These are phyloP conservation scores for Timema podura DNA, from an alignment of 2,888 invertebrate species.

Conservation along the genomic window DNA sequence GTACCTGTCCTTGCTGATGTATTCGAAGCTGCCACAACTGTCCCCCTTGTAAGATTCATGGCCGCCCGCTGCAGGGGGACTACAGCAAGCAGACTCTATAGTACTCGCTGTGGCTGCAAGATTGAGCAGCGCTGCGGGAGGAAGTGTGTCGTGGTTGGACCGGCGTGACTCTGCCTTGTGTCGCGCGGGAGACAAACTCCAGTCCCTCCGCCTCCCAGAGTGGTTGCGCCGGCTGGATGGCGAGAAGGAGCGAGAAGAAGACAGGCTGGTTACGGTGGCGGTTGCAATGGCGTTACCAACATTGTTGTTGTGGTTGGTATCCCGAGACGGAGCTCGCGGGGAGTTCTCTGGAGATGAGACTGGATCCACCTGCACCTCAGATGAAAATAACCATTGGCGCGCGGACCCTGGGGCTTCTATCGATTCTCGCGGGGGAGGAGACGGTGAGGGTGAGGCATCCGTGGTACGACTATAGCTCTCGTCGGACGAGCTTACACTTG, in stretches of 20 bases:
- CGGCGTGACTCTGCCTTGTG: conserved; percentile 22
- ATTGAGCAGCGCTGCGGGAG: conserved; percentile 56
- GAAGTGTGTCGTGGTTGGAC: conserved; percentile 38
- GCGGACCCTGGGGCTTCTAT: conserved; percentile 44
- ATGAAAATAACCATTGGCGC: conserved; percentile 58
- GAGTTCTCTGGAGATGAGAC: conserved; percentile 46
- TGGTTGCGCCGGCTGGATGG: conserved; percentile 37
- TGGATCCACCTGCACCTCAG: conserved; percentile 54
- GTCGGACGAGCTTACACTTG: conserved; percentile 78
- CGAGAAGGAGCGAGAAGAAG: conserved; percentile 37
- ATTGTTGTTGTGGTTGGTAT: conserved; percentile 30
- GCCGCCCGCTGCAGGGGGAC: conserved; percentile 55
- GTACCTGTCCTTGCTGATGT: conserved; percentile 43
- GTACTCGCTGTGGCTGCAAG: conserved; percentile 48
- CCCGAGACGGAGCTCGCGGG: conserved; percentile 42
- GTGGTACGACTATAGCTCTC: conserved; percentile 81
- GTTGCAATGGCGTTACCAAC: conserved; percentile 27
- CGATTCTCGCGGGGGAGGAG: conserved; percentile 47
- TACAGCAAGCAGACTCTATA: conserved; percentile 48
- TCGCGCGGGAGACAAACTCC: conserved; percentile 26
- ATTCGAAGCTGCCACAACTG: conserved; percentile 62
- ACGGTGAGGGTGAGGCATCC: conserved; percentile 58
- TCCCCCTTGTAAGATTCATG: conserved; percentile 60
- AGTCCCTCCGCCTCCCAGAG: conserved; percentile 19
- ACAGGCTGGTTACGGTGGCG: conserved; percentile 18